Base-by-base conservation (phyloP, 2,888 invertebrate species). In the Neria commutata region DNA sequence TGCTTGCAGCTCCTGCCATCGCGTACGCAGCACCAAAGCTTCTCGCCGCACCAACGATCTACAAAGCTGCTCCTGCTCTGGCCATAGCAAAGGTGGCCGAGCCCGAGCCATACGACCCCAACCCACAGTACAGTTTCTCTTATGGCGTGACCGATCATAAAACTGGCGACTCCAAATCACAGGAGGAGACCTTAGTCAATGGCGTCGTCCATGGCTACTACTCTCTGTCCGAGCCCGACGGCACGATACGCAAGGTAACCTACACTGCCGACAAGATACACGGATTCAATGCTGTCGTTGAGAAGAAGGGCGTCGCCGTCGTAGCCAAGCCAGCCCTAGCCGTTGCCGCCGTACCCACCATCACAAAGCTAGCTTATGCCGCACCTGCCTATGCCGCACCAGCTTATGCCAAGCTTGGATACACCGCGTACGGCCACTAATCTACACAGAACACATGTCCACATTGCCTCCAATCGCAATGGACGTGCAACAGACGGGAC, bases 211-310 rank as follows among this genome's bases (percentile, higher is more conserved):
- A 88, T 69, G 88, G 88, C 5, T 86, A 83, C 60, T 88, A 88
- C 78, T 86, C 86, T 2, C 76, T 88, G 4, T 83, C 85, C 1
- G 88, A 88, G 67, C 86, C 88, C 1, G 88, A 88, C 70, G 88
- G 88, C 66, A 85, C 87, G 1, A 82, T 87, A 54, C 85, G 84
- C 48, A 83, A 85, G 62, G 88, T 88, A 3, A 87, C 87, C 67
- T 88, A 88, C 78, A 87, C 86, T 10, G 87, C 88, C 6, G 88
- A 88, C 73, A 86, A 87, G n/a, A 82, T 85, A 59, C 87, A 87
- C 70, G 88, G 88, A 3, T 88, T 88, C 81, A 88, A 88, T 77
- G 88, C 88, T 11, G 85, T 88, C n/a, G 88, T 88, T 1, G 85
- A 86, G 78, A 87, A 85, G 75, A 63, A 70, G 19, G 76, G 75